Percentiles rank a stretch among this genome's conserved stretches.
Evolutionary conservation across 1,140 invertebrate genomes (phyloP).

Genomic region (Anagrus nilaparvatae): DNA sequence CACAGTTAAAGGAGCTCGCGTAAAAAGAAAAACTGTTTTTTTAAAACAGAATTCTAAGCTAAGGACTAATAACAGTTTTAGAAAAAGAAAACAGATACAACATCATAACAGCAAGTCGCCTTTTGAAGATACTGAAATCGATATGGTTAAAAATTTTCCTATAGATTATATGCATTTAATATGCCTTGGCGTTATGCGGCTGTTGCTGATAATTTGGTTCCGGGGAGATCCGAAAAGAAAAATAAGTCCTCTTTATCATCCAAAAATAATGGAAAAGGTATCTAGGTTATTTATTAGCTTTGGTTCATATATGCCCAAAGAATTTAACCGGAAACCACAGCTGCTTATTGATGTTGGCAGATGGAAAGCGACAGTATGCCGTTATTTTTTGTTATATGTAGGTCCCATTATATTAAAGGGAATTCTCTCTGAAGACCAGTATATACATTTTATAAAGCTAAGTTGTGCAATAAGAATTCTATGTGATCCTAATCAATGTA

Average conservation of each 20-base stretch:
- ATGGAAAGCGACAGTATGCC: slow-evolving; percentile 17
- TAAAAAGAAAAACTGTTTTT: too few species aligned
- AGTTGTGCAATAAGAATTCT: slow-evolving; percentile 19
- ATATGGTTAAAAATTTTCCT: slow-evolving; percentile 18
- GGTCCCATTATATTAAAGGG: slow-evolving; percentile 11
- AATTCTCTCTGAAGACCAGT: slow-evolving; percentile 6
- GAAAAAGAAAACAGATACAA: neutral
- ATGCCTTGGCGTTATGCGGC: slow-evolving; percentile 12
- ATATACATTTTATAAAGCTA: slow-evolving; percentile 12
- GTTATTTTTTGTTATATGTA: slow-evolving; percentile 14
- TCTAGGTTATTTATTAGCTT: neutral
- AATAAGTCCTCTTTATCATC: neutral
- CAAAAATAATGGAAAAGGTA: neutral
- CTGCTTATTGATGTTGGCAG: neutral
- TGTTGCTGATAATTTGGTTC: slow-evolving; percentile 12
- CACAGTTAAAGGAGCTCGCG: slow-evolving; percentile 10
- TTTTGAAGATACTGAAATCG: slow-evolving; percentile 12
- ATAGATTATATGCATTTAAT: slow-evolving; percentile 18
- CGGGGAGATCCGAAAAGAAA: too few species aligned
- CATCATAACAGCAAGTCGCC: slow-evolving; percentile 9
- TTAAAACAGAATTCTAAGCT: slow-evolving; percentile 2
- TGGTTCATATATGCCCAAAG: slow-evolving; percentile 3
- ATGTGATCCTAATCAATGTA: slow-evolving; percentile 8
- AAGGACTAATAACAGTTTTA: slow-evolving; percentile 13
- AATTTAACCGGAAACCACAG: slow-evolving; percentile 13